Base-by-base conservation (phyloP, 2,888 invertebrate genomes). In the Rhyacophila evoluta region DNA sequence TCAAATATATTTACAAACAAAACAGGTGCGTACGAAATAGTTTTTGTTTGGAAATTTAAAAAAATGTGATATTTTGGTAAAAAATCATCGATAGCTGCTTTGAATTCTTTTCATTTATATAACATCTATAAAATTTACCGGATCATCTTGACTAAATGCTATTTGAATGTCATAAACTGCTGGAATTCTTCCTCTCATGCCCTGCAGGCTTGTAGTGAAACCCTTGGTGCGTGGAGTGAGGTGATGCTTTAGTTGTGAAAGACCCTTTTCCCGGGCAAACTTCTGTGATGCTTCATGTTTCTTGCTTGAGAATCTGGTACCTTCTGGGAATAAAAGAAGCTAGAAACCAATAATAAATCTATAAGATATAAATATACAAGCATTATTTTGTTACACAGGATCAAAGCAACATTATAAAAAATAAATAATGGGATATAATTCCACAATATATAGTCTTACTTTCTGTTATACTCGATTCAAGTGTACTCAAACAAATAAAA, bases 151-250 rank as follows among this genome's bases (percentile, higher is more conserved):
- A 81, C 91, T 93, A 84, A 95, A 95, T 2, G 92, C 93, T 81
- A 96, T 85, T 84, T 95, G 93, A 83, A 96, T 94, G 85, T 98
- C 96, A 85, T 97, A 96, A 81, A 98, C 92, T 28, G 94, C 95
- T 2, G 94, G 93, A 83, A 95, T 93, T 87, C 94, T 95, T 72
- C 92, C 95, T 85, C 94, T 92, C 86, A 98, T 92, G 83, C 94
- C 92, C 75, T 94, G 93, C 84, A 97, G 89, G 86, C 97, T 97
- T 74, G 96, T 94, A 0, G 94, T 94, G 85, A 98, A 98, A 1
- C 98, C 98, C 87, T 95, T 95, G n/a, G 98, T 96, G 81, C 98
- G 92, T n/a, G 98, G 98, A 28, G 96, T 93, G 72, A 98, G 90
- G 86, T 98, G 97, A 85, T 98, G 94, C 85, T 97, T 96, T 29